These are phyloP conservation scores for Colistium nudipinnis DNA, from an alignment of 2,113 vertebrate genomes.

Conservation along the genomic window DNA sequence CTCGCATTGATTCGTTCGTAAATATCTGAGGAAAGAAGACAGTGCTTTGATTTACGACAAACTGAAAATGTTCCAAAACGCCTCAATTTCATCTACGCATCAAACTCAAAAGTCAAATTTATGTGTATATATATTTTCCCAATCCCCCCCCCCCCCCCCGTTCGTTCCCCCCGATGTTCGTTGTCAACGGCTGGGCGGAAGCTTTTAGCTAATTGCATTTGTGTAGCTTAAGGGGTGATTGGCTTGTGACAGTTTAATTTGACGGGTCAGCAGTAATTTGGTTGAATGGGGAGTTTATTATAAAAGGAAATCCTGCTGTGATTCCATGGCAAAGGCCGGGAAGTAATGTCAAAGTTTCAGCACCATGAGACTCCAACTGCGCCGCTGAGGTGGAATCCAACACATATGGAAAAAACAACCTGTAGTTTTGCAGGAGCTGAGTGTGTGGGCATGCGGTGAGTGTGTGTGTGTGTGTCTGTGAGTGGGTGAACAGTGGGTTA, in stretches of 20 bases:
- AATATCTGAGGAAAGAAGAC: constrained; percentile 3
- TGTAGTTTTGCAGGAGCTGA: constrained; percentile 15
- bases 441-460: constrained; percentile 33
- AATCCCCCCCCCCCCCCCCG: too few relatives aligned
- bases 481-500: constrained; percentile 4
- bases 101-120: constrained; percentile 22
- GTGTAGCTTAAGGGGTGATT: constrained; percentile 1
- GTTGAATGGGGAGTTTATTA: constrained; percentile 27
- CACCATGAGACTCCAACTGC: background rate
- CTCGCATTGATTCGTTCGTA: constrained; percentile 2
- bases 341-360: constrained; percentile 25
- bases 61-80: background rate
- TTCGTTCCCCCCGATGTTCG: constrained; percentile 4
- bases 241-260: constrained; percentile 35
- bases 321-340: constrained; percentile 25
- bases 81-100: constrained; percentile 3
- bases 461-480: background rate
- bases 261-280: constrained; percentile 30
- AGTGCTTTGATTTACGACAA: constrained; percentile 4
- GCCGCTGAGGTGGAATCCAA: constrained; percentile 27
- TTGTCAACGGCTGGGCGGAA: constrained; percentile 9
- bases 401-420: constrained; percentile 24
- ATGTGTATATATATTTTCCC: too few relatives aligned
- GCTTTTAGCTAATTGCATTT: constrained; percentile 20
- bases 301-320: constrained; percentile 12